These are phyloP conservation scores for Sarcophaga rosellei DNA, from an alignment of 2,888 invertebrate genomes.

Conservation along the genomic window DNA sequence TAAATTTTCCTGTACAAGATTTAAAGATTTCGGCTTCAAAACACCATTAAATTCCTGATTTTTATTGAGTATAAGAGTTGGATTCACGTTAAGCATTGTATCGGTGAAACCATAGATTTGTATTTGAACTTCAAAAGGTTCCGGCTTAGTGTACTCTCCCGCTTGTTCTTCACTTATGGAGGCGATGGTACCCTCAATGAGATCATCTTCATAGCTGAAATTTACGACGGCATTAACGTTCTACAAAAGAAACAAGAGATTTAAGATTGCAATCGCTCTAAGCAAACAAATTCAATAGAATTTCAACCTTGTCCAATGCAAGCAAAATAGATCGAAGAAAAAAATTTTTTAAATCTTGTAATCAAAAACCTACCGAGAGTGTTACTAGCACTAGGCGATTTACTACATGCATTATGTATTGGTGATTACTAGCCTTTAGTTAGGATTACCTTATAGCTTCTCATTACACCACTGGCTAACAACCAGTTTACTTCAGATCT, in stretches of 20 bases:
- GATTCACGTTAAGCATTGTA: conserved; percentile 70
- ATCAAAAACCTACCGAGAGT: too few relatives aligned
- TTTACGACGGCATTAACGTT: conserved; percentile 75
- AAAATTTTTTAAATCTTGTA: too few relatives aligned
- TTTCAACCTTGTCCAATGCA: neutral
- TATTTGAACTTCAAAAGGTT: conserved; percentile 74
- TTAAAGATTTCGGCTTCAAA: conserved; percentile 63
- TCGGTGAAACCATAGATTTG: conserved; percentile 76
- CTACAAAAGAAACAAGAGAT: conserved; percentile 70
- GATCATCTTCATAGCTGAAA: conserved; percentile 74
- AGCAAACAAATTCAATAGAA: neutral
- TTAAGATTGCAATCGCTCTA: too few relatives aligned
- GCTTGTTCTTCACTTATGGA: conserved; percentile 54
- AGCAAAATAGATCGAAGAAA: too few relatives aligned
- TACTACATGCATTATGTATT: too few relatives aligned
- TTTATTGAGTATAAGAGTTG: conserved; percentile 72
- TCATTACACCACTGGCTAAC: too few relatives aligned
- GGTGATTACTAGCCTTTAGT: too few relatives aligned
- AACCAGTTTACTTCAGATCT: too few relatives aligned
- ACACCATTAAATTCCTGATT: conserved; percentile 73
- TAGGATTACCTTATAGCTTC: too few relatives aligned
- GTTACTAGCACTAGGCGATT: too few relatives aligned
- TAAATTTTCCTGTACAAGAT: conserved; percentile 50
- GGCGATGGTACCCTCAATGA: conserved; percentile 74
- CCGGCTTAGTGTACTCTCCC: conserved; percentile 15